Percentiles rank a stretch among this genome's conserved stretches.
phyloP scores from a whole-genome alignment of 2,113 vertebrate species.

The Calonectris borealis region DNA sequence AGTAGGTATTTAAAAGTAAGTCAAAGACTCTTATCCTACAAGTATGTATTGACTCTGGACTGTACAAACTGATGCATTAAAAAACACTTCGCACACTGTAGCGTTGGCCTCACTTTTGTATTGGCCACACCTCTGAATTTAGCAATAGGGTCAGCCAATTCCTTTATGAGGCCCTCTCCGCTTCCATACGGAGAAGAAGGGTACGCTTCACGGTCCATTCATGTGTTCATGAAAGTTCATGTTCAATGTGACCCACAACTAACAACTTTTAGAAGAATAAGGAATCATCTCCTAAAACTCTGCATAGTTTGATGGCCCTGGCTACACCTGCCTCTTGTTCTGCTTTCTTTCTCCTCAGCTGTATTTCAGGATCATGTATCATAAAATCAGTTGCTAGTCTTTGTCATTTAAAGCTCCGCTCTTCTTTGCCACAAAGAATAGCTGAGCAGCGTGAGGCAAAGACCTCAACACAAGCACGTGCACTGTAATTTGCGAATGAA shows the following conservation, averaged over 20 bases:
- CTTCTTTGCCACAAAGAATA: constrained; percentile 21
- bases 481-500: constrained; percentile 15
- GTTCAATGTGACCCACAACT: neutral
- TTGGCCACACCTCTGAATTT: neutral
- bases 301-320: neutral
- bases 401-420: neutral
- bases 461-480: neutral
- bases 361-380: neutral
- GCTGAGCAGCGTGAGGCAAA: neutral
- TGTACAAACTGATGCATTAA: neutral
- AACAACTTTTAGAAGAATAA: neutral
- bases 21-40: neutral
- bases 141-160: neutral
- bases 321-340: neutral
- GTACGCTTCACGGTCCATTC: neutral
- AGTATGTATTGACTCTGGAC: neutral
- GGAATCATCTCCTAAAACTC: neutral
- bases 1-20: neutral
- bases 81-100: neutral
- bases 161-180: neutral
- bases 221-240: neutral
- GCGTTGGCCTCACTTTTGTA: neutral
- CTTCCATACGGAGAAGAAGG: neutral
- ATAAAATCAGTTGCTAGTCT: neutral
- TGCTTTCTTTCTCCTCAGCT: neutral